Evolutionary conservation across 30 jellyfish, hydroid and myxozoan species (phyloP).

Genomic region (Aurelia sp.): DNA sequence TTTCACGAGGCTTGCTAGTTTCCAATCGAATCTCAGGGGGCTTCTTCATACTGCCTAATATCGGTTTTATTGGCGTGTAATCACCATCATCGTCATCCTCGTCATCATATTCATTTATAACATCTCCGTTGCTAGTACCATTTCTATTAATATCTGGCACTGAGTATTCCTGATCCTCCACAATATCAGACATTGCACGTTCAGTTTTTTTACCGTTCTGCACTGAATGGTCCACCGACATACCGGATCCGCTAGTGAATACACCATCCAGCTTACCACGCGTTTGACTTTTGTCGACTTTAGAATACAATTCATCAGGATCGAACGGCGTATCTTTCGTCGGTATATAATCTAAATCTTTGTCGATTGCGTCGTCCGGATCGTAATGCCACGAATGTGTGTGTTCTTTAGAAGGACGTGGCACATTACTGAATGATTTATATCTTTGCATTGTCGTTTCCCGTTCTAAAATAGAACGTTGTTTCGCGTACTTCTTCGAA

Average conservation of each 20-base stretch:
- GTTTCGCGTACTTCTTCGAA: slow-evolving; percentile 69
- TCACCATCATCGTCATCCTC: slow-evolving; percentile 59
- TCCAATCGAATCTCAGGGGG: neutral
- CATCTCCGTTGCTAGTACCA: neutral
- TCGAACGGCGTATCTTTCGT: slow-evolving; percentile 35
- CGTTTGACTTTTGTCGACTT: slow-evolving; percentile 59
- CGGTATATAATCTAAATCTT: slow-evolving; percentile 52
- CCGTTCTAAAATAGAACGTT: slow-evolving; percentile 71
- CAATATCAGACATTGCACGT: slow-evolving; percentile 67
- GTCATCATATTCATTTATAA: slow-evolving; percentile 20
- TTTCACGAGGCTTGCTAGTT: neutral
- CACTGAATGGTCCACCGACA: neutral
- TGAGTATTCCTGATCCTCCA: slow-evolving; percentile 32
- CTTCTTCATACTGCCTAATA: neutral
- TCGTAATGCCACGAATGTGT: slow-evolving; percentile 59
- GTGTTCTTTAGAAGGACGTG: slow-evolving; percentile 75
- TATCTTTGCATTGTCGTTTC: slow-evolving; percentile 65
- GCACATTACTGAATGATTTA: slow-evolving; percentile 72
- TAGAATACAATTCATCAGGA: slow-evolving; percentile 59
- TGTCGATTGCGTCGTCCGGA: neutral
- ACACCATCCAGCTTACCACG: slow-evolving; percentile 26
- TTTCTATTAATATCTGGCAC: slow-evolving; percentile 13
- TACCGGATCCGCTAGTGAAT: neutral
- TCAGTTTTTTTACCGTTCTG: neutral
- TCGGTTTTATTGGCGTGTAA: slow-evolving; percentile 16